phyloP scores from a whole-genome alignment of 2,113 vertebrate species.

The Otocyon megalotis region DNA sequence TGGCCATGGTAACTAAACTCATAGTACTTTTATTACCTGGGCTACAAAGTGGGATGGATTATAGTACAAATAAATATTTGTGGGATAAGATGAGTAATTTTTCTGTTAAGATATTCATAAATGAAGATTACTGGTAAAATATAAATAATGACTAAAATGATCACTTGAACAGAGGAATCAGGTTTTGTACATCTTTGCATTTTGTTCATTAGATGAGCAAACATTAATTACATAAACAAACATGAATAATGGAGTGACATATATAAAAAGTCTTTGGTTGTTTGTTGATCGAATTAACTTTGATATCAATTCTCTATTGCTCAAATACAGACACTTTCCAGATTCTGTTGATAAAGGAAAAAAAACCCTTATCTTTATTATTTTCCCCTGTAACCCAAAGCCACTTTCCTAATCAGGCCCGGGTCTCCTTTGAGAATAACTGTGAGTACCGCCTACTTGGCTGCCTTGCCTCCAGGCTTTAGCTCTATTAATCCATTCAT shows the following conservation, averaged over 20 bases:
- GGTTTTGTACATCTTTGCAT: not conserved
- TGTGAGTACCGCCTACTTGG: not conserved
- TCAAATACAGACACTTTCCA: not conserved
- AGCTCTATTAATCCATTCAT: not conserved
- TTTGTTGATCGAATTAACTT: conserved; percentile 2
- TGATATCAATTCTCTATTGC: not conserved
- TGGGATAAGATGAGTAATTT: not conserved
- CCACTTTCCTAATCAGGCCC: not conserved
- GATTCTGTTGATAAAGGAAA: conserved; percentile 14
- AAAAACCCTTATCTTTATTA: not conserved
- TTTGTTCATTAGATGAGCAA: conserved; percentile 3
- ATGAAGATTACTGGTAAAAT: conserved; percentile 38
- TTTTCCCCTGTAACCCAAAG: not conserved
- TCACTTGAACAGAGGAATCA: not conserved
- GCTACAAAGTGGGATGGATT: not conserved
- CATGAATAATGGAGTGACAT: not conserved
- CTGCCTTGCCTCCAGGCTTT: not conserved
- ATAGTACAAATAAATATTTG: conserved; percentile 9
- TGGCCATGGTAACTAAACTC: not conserved
- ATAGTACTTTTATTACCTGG: not conserved
- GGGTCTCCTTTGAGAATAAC: not conserved
- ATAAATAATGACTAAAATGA: conserved; percentile 53
- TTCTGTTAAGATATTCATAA: not conserved
- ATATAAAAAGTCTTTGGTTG: not conserved
- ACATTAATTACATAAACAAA: not conserved